Conservation (phyloP, 1,140 invertebrate species). For the Caenorhabditis tropicalis region DNA sequence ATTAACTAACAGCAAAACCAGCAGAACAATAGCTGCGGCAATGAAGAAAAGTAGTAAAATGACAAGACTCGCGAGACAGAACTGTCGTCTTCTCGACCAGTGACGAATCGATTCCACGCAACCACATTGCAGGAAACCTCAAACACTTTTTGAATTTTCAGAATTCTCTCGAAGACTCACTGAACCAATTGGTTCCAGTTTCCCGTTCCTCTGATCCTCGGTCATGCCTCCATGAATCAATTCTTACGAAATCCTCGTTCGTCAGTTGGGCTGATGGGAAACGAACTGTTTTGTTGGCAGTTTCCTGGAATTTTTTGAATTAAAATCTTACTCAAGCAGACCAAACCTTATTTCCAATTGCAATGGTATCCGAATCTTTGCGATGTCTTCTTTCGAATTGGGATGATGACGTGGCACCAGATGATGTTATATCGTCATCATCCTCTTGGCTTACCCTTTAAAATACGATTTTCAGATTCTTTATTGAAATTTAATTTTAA, state of each 20-base stretch:
- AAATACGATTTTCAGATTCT: background rate
- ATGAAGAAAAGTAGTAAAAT: slow-evolving; percentile 18
- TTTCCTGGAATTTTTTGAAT: background rate
- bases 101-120: slow-evolving; percentile 4
- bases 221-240: slow-evolving; percentile 17
- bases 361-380: slow-evolving; percentile 15
- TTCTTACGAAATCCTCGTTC: slow-evolving; percentile 1
- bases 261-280: background rate
- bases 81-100: slow-evolving; percentile 1
- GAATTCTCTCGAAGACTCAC: background rate
- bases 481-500: background rate
- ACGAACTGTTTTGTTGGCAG: background rate
- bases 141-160: background rate
- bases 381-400: slow-evolving; percentile 10
- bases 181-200: background rate
- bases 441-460: background rate
- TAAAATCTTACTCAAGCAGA: background rate
- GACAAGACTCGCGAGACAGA: background rate
- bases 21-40: background rate
- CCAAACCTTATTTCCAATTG: background rate
- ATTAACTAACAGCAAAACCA: slow-evolving; percentile 23
- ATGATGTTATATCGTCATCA: slow-evolving; percentile 1
- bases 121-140: background rate
- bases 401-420: background rate
- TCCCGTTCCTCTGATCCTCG: slow-evolving; percentile 35